These are phyloP conservation scores for Chloroceryle inda DNA, from an alignment of 2,797 vertebrate genomes.

Conservation along the genomic window DNA sequence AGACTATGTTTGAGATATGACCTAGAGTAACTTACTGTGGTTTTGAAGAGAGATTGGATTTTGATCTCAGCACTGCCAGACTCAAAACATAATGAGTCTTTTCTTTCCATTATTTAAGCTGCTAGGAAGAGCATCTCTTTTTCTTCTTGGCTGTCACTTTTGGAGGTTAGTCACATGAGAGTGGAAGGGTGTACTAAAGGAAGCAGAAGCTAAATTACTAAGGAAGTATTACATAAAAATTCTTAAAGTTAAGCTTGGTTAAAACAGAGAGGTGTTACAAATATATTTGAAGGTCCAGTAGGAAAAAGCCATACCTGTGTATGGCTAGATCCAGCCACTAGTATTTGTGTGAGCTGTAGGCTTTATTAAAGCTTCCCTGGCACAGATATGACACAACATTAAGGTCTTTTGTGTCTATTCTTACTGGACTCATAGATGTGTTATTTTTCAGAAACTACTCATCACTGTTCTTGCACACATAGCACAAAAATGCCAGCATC, in stretches of 20 bases:
- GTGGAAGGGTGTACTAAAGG: neutral
- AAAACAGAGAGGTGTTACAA: neutral
- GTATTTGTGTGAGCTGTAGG: neutral
- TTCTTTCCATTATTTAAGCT: conserved; percentile 45
- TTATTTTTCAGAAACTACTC: neutral
- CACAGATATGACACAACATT: neutral
- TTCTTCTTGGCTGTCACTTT: conserved; percentile 1
- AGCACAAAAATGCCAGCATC: neutral
- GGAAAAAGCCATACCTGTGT: neutral
- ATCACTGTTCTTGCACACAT: neutral
- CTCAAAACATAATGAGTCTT: conserved; percentile 11
- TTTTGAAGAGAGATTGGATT: conserved; percentile 27
- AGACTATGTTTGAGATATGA: neutral
- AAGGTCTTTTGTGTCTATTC: neutral
- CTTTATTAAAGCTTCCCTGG: neutral
- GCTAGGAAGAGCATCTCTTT: neutral
- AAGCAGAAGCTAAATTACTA: neutral
- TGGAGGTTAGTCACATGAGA: neutral
- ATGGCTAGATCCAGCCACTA: neutral
- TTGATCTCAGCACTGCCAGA: neutral
- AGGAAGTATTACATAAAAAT: neutral
- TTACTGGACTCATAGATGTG: neutral
- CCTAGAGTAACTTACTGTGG: neutral
- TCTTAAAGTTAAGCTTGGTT: neutral
- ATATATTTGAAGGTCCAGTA: neutral